Evolutionary conservation across 2,113 vertebrate genomes (phyloP).

Genomic region (Caranx ignobilis): DNA sequence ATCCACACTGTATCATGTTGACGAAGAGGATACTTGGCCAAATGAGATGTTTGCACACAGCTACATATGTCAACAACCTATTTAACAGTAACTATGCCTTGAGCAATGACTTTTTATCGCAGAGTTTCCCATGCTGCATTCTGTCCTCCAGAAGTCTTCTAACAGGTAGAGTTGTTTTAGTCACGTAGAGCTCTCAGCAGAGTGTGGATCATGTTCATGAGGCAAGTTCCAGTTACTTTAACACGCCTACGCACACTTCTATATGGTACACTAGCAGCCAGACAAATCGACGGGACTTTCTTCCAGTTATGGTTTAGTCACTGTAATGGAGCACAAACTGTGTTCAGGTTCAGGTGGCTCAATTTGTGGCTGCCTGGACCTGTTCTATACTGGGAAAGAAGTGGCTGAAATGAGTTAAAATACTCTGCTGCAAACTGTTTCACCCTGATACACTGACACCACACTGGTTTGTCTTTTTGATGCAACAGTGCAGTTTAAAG

Average conservation of each 20-base stretch:
- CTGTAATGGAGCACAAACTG: not conserved
- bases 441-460: not conserved
- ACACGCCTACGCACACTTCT: slow-evolving; percentile 63
- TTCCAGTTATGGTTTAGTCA: slow-evolving; percentile 7
- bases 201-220: slow-evolving; percentile 50
- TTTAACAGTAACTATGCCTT: slow-evolving; percentile 68
- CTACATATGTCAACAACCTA: slow-evolving; percentile 74
- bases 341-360: slow-evolving; percentile 10
- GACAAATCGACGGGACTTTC: slow-evolving; percentile 18
- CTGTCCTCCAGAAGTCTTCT: not conserved
- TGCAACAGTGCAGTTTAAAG: slow-evolving; percentile 37
- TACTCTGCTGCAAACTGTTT: not conserved
- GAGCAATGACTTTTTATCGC: slow-evolving; percentile 62
- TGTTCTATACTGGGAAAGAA: not conserved
- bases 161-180: not conserved
- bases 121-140: slow-evolving; percentile 29
- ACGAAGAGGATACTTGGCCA: slow-evolving; percentile 62
- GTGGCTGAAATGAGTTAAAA: not conserved
- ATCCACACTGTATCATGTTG: slow-evolving; percentile 51
- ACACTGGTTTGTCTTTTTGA: slow-evolving; percentile 9
- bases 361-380: not conserved
- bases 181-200: slow-evolving; percentile 32
- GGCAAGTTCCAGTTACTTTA: slow-evolving; percentile 55
- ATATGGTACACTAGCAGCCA: slow-evolving; percentile 49
- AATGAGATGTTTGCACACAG: slow-evolving; percentile 74